Conservation (phyloP, 2,113 vertebrate species). For the Isichthys henryi region DNA sequence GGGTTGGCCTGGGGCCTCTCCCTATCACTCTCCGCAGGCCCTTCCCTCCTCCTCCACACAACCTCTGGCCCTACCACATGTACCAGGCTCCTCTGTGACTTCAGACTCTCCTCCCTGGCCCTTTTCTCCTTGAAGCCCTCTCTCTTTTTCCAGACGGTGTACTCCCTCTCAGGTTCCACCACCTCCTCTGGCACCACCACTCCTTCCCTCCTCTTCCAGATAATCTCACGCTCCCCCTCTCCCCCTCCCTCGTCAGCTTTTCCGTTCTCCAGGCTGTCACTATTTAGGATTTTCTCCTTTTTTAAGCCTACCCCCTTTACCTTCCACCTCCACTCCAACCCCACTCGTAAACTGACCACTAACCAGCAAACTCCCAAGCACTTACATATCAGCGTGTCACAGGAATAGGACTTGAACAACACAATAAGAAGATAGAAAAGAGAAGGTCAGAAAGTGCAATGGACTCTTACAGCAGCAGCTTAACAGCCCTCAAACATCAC, state of each 20-base stretch:
- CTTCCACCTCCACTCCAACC: background rate
- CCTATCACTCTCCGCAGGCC: conserved; percentile 48
- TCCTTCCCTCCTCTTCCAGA: conserved; percentile 67
- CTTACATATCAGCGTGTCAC: background rate
- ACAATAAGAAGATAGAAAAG: background rate
- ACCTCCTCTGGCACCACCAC: conserved; percentile 61
- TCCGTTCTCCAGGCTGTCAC: conserved; percentile 70
- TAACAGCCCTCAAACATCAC: background rate
- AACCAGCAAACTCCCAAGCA: background rate
- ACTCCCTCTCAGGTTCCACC: conserved; percentile 47
- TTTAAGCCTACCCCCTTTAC: conserved; percentile 1
- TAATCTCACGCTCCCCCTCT: conserved; percentile 52
- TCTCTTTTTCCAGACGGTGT: conserved; percentile 64
- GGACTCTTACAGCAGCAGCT: background rate
- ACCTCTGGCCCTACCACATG: conserved; percentile 51
- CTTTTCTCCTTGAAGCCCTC: conserved; percentile 66
- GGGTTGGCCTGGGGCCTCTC: conserved; percentile 49
- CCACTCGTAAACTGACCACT: background rate
- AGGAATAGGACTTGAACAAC: background rate
- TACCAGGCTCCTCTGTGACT: conserved; percentile 39
- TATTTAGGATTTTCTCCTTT: conserved; percentile 27
- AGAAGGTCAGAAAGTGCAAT: background rate
- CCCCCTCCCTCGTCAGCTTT: conserved; percentile 62
- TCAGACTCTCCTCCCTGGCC: conserved; percentile 40
- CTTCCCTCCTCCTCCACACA: conserved; percentile 59